phyloP scores from a whole-genome alignment of 2,797 vertebrate genomes.

The Clamator glandarius region DNA sequence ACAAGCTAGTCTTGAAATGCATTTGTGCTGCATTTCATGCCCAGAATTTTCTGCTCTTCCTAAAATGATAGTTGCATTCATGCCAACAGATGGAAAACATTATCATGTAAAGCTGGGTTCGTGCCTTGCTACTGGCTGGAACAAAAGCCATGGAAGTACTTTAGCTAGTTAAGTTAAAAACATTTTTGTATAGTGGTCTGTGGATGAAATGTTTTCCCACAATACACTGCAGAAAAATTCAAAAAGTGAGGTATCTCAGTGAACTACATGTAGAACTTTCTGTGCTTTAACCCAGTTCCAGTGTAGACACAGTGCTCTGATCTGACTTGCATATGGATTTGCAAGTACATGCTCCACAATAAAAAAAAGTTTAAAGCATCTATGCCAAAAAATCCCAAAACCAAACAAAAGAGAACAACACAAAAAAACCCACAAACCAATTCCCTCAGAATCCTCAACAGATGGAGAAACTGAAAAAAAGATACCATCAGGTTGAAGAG shows the following conservation, averaged over 20 bases:
- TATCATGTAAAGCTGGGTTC: not conserved
- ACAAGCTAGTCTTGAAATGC: not conserved
- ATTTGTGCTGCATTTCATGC: not conserved
- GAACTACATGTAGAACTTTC: not conserved
- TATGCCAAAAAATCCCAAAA: not conserved
- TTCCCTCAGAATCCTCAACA: fast-evolving
- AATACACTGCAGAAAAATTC: not conserved
- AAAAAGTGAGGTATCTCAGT: not conserved
- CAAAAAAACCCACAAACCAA: not conserved
- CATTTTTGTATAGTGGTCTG: not conserved
- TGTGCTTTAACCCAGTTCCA: not conserved
- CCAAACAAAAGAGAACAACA: too few species aligned
- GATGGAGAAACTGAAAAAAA: not conserved
- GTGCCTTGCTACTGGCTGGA: constrained; percentile 44
- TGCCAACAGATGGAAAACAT: constrained; percentile 46
- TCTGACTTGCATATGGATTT: not conserved
- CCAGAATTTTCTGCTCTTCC: not conserved
- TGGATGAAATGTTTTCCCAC: not conserved
- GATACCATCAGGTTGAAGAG: not conserved
- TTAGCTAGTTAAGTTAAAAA: constrained; percentile 12
- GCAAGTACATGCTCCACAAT: not conserved
- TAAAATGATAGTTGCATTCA: constrained; percentile 7
- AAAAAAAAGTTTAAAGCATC: not conserved
- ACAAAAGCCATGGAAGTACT: not conserved
- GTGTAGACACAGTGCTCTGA: not conserved